These are phyloP conservation scores for Carapus acus DNA, from an alignment of 2,797 vertebrate species.

Conservation along the genomic window DNA sequence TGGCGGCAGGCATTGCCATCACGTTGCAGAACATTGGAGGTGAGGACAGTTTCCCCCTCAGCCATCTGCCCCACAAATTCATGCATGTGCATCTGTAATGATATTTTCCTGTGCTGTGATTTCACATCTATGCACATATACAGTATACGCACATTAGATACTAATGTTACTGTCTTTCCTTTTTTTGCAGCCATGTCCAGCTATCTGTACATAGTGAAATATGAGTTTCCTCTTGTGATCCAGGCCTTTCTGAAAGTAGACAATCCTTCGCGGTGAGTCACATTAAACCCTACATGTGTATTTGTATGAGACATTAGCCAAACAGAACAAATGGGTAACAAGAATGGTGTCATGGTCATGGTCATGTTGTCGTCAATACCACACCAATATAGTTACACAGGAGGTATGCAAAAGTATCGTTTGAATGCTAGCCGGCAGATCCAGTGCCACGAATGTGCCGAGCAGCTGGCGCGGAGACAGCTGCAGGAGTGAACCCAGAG, in stretches of 20 bases:
- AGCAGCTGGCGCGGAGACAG: conserved; percentile 58
- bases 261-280: conserved; percentile 82
- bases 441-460: conserved; percentile 27
- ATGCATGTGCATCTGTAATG: conserved; percentile 17
- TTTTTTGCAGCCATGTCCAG: conserved; percentile 88
- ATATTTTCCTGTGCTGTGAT: conserved; percentile 15
- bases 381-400: no score
- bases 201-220: conserved; percentile 98
- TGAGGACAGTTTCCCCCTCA: conserved; percentile 49
- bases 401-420: not conserved
- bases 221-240: conserved; percentile 95
- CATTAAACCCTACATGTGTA: not conserved
- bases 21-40: conserved; percentile 95
- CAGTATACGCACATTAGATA: not conserved
- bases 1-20: conserved; percentile 90
- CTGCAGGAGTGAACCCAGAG: conserved; percentile 54
- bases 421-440: conserved; percentile 22
- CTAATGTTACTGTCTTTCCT: conserved; percentile 5
- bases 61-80: conserved; percentile 18
- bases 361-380: no score
- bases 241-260: conserved; percentile 90
- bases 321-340: no score
- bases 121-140: not conserved
- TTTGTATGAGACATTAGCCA: no score
- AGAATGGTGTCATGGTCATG: no score